Base-by-base conservation (phyloP, 2,797 vertebrate species). In the Smutsia temminckii region DNA sequence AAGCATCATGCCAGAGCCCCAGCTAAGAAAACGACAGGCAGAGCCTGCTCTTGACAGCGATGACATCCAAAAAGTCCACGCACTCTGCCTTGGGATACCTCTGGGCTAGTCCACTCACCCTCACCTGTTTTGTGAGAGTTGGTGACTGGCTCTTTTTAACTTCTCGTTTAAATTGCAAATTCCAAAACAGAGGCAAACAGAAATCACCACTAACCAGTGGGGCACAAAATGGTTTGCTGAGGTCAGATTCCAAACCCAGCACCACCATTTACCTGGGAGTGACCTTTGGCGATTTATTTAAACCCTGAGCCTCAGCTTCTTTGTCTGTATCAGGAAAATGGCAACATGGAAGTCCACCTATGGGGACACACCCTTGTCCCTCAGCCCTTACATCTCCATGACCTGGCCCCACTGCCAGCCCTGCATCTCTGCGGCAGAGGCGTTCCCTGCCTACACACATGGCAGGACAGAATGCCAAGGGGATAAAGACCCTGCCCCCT, bases 1-100 rank as follows among this genome's bases (percentile, higher is more conserved):
- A 89, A 32, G 66, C 49, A 20, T 63, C 64, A 23, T n/a, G 10
- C 94, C 93, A 95, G 83, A 68, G 84, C 95, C 91, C 16, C 0
- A 12, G 72, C 74, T 53, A 88, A 57, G 79, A 16, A 85, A 72
- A 34, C 42, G 25, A 95, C 64, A 46, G 61, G 95, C 68, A 79
- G n/a, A 95, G 71, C 90, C 61, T 80, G 83, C 71, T 40, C 0
- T 4, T 6, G 32, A 72, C 40, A 93, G 23, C 40, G 37, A 27
- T 51, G 57, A 85, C 37, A 49, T 34, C 11, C 49, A 51, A 23
- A 17, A 27, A 3, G 20, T 20, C 37, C 78, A 51, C 2, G 0
- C 20, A 21, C 34, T 34, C n/a, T 18, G 3, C 51, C 37, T 87
- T 29, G 4, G 11, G 37, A 55, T 10, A 66, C 61, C 25, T 69